Conservation (phyloP, 2,797 vertebrate genomes). For the Arrhamphus sclerolepis region DNA sequence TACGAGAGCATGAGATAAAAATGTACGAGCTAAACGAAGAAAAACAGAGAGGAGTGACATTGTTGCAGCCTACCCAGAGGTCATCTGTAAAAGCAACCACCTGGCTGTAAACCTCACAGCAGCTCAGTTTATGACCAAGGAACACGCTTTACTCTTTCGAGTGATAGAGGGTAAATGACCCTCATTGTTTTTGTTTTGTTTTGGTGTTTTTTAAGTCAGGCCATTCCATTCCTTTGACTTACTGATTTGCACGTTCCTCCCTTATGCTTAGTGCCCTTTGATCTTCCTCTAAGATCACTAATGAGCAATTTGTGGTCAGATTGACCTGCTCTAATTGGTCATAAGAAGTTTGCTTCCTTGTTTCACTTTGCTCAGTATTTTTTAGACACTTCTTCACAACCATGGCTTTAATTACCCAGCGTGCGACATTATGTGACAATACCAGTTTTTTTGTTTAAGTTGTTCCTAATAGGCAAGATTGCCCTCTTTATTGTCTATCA, state of each 20-base stretch:
- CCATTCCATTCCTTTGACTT: slow-evolving; percentile 68
- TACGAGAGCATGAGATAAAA: slow-evolving; percentile 14
- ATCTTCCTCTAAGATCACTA: slow-evolving; percentile 68
- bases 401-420: slow-evolving; percentile 13
- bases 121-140: slow-evolving; percentile 36
- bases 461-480: not conserved
- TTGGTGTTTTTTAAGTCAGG: slow-evolving; percentile 55
- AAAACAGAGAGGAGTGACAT: slow-evolving; percentile 12
- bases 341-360: slow-evolving; percentile 37
- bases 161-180: slow-evolving; percentile 57
- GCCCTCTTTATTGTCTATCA: slow-evolving; percentile 6
- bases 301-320: slow-evolving; percentile 71
- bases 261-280: slow-evolving; percentile 57
- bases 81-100: slow-evolving; percentile 45
- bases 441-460: slow-evolving; percentile 2
- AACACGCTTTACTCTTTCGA: slow-evolving; percentile 45
- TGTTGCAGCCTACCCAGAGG: slow-evolving; percentile 24
- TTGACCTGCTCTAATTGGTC: slow-evolving; percentile 70
- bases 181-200: too few species aligned
- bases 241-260: slow-evolving; percentile 53
- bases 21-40: slow-evolving; percentile 6
- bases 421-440: slow-evolving; percentile 3
- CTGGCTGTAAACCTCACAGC: slow-evolving; percentile 31
- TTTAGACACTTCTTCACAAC: slow-evolving; percentile 18
- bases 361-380: slow-evolving; percentile 34